These are phyloP conservation scores for Ictalurus punctatus DNA, from an alignment of 2,113 vertebrate species.

Conservation along the genomic window DNA sequence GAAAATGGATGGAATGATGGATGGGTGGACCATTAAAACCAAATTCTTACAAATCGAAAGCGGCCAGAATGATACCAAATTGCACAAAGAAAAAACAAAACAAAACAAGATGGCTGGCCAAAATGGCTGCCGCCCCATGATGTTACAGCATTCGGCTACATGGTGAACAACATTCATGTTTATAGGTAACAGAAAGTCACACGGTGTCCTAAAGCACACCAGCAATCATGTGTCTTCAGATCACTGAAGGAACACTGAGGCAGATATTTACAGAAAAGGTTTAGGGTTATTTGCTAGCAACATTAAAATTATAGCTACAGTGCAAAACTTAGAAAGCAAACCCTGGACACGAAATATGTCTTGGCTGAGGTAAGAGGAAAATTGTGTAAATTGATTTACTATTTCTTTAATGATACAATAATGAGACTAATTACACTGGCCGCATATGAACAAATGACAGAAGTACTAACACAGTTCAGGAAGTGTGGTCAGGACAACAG, in stretches of 20 bases:
- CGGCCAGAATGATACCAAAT: neutral
- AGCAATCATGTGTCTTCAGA: neutral
- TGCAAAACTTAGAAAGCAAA: neutral
- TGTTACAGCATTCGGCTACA: neutral
- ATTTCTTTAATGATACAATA: neutral
- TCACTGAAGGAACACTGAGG: neutral
- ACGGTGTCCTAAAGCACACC: neutral
- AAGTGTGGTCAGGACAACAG: neutral
- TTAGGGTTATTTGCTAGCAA: neutral
- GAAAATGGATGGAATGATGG: too few species aligned
- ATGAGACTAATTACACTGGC: neutral
- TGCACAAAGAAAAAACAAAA: neutral
- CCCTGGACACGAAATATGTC: neutral
- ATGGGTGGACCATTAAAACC: too few species aligned
- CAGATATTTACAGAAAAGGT: neutral
- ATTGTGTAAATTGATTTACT: neutral
- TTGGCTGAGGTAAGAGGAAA: neutral
- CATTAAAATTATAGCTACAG: neutral
- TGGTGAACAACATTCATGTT: neutral
- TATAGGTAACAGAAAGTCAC: neutral
- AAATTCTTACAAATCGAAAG: neutral
- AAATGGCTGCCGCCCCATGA: neutral
- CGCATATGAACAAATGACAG: neutral
- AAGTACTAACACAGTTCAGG: neutral
- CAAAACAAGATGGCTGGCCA: neutral